Base-by-base conservation (phyloP, 2,113 vertebrate species). In the Crotophaga sulcirostris region DNA sequence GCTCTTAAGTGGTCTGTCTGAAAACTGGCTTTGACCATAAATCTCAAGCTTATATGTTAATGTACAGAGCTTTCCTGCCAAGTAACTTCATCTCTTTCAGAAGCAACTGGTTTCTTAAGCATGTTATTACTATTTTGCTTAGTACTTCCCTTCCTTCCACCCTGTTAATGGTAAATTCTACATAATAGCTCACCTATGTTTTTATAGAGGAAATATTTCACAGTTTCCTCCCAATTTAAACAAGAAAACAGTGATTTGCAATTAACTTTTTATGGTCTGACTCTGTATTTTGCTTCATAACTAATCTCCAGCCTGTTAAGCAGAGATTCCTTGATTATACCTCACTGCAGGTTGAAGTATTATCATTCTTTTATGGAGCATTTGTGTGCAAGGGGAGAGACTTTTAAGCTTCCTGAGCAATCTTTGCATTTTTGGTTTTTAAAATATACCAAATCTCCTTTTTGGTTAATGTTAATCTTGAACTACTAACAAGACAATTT, bases 221-320 rank as follows among this genome's bases (percentile, higher is more conserved):
- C 68, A 58, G 72, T 96, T 94, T 91, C 76, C 84, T 94, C 84
- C 75, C 54, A 55, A 70, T 85, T 94, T 85, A 93, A 96, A 95
- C 55, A 90, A 94, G 84, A 96, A 96, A 94, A 92, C 38, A 60
- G 92, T 89, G 78, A 96, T 91, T 96, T 96, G 73, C 84, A 95
- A 87, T 96, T 96, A 96, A 85, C 47, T 80, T 97, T 87, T 96
- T 88, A 84, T 89, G 81, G 55, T 76, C 54, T 95, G 23, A 69
- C 44, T 67, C 56, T 75, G 78, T 86, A 51, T 95, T 94, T 92
- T 93, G 81, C 87, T 91, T 87, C 51, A 55, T 93, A 96, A 77
- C 69, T 92, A 40, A 90, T 95, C 82, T 92, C 51, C 21, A 87
- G 63, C 64, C 90, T 91, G 6, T 93, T 84, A 93, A 90, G 62